phyloP scores from a whole-genome alignment of 2,113 vertebrate genomes.

The Ophthalmolycus amberensis region DNA sequence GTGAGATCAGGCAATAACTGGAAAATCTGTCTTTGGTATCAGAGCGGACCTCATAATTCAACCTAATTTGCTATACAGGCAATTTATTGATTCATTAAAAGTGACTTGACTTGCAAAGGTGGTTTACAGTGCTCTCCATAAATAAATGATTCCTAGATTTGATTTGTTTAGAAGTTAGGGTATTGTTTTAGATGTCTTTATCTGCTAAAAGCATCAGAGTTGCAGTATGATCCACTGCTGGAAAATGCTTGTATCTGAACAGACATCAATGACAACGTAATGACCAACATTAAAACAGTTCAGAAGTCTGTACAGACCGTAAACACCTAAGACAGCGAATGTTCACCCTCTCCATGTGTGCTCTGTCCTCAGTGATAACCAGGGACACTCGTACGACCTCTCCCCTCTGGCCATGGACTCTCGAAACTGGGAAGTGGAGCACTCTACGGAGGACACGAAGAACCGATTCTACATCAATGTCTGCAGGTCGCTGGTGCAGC shows the following conservation, averaged over 20 bases:
- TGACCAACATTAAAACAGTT: background rate
- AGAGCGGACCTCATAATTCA: background rate
- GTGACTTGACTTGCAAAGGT: background rate
- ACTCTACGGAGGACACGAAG: constrained; percentile 55
- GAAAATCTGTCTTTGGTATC: background rate
- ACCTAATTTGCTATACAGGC: background rate
- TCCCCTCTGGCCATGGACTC: constrained; percentile 88
- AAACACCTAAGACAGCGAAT: background rate
- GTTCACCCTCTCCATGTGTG: background rate
- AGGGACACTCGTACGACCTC: constrained; percentile 91
- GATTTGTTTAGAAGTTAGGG: background rate
- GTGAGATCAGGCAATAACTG: no score
- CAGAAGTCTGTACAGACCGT: background rate
- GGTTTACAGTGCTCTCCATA: background rate
- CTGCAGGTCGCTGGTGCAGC: constrained; percentile 90
- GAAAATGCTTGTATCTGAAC: background rate
- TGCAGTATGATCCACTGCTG: background rate
- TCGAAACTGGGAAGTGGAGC: constrained; percentile 89
- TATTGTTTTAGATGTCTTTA: background rate
- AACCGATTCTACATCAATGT: constrained; percentile 91
- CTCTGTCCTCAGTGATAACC: constrained; percentile 81
- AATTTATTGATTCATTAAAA: background rate
- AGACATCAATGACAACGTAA: background rate
- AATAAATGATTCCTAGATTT: background rate
- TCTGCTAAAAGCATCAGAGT: background rate